Evolutionary conservation across 2,113 vertebrate species (phyloP).

Genomic region (Corythornis madagascariensis): DNA sequence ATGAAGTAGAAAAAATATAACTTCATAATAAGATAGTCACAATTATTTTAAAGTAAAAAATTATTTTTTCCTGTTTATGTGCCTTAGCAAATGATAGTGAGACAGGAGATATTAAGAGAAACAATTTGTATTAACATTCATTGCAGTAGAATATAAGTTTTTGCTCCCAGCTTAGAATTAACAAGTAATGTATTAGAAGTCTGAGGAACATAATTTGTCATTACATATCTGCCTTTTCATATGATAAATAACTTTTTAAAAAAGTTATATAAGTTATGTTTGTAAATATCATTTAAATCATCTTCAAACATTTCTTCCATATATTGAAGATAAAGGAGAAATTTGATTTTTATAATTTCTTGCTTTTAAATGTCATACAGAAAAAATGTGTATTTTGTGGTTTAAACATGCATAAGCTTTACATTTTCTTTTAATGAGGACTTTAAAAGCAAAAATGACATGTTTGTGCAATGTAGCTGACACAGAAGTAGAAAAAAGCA

Average conservation of each 20-base stretch:
- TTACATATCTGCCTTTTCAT: constrained; percentile 18
- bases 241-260: constrained; percentile 43
- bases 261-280: constrained; percentile 20
- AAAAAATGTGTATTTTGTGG: background rate
- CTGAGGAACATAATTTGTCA: background rate
- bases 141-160: background rate
- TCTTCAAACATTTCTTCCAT: background rate
- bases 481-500: background rate
- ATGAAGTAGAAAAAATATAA: background rate
- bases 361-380: constrained; percentile 1
- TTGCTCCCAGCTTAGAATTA: background rate
- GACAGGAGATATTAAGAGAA: background rate
- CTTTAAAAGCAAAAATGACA: background rate
- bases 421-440: constrained; percentile 30
- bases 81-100: background rate
- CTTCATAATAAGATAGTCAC: background rate
- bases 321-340: constrained; percentile 10
- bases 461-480: background rate
- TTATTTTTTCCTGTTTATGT: background rate
- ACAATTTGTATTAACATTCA: background rate
- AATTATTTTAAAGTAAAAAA: background rate
- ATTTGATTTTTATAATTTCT: constrained; percentile 15
- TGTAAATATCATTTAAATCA: constrained; percentile 43
- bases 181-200: background rate
- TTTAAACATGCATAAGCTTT: constrained; percentile 27